Base-by-base conservation (phyloP, 2,888 invertebrate genomes). In the Cheilosia scutellata region DNA sequence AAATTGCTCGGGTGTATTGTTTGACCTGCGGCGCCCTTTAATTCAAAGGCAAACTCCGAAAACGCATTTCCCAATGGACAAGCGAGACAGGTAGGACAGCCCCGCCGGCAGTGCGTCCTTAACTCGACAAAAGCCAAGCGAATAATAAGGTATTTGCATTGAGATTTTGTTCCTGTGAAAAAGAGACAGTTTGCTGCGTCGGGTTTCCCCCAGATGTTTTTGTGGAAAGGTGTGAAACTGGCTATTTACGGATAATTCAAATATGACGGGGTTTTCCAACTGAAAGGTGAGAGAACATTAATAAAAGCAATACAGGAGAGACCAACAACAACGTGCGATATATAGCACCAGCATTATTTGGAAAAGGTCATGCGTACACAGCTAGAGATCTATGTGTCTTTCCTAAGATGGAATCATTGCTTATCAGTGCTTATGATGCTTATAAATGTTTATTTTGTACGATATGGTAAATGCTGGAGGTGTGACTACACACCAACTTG, bases 11-110 rank as follows among this genome's bases (percentile, higher is more conserved):
- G 4, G 66, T 47, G 44, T 40, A 58, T 82, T 82, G 78, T 88
- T 88, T 89, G 89, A 90, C 90, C 90, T 89, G 90, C 90, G 90
- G 90, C 90, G 90, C 90, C 90, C 89, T 88, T 88, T 80, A 82
- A 86, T 86, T 86, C 82, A 86, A 86, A 86, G 80, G 72, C 57
- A 82, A 76, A 72, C 66, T 25, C 55, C 40, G 47, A 62, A 72
- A 57, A 70, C 42, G 53, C 65, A 80, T 80, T 80, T 76, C 53
- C 84, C 75, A 20, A 77, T 76, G 71, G 76, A 76, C 65, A 42
- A 47, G 27, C 53, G 62, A 33, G 40, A 86, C 86, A 86, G 86
- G 86, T 86, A 86, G 76, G 63, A 27, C n/a, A 55, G 51, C 5
- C 37, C 74, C 53, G 63, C 37, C 51, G 62, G 53, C 80, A 58